Evolutionary conservation across 2,113 vertebrate genomes (phyloP).

Genomic region (Spea multiplicata): DNA sequence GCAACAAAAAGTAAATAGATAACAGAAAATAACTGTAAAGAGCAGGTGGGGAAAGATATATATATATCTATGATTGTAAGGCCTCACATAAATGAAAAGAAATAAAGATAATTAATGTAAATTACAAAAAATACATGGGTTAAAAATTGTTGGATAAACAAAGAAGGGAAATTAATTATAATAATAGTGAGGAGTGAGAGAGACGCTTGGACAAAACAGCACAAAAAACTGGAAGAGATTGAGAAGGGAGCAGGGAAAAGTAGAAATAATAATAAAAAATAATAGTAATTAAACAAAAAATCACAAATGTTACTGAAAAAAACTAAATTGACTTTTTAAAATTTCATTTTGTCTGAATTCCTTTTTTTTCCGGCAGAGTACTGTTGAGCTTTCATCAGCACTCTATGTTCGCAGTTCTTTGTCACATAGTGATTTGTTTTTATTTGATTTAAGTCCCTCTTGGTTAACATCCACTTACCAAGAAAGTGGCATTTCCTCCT

Average conservation of each 20-base stretch:
- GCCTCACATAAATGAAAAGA: slow-evolving; percentile 29
- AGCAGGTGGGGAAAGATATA: slow-evolving; percentile 50
- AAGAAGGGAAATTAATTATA: slow-evolving; percentile 41
- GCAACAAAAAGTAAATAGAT: slow-evolving; percentile 58
- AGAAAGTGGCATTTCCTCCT: slow-evolving; percentile 99
- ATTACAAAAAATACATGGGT: slow-evolving; percentile 30
- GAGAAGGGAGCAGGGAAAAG: slow-evolving; percentile 58
- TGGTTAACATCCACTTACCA: slow-evolving; percentile 99
- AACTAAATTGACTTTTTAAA: slow-evolving; percentile 78
- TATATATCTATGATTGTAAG: slow-evolving; percentile 50
- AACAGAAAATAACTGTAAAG: slow-evolving; percentile 52
- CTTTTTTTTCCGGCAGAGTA: slow-evolving; percentile 85
- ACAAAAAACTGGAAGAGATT: slow-evolving; percentile 75
- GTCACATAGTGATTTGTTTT: slow-evolving; percentile 83
- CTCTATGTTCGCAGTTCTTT: slow-evolving; percentile 78
- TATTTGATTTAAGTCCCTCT: slow-evolving; percentile 93
- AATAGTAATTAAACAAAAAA: slow-evolving; percentile 72
- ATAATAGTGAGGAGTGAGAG: slow-evolving; percentile 53
- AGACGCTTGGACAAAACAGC: slow-evolving; percentile 76
- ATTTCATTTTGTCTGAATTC: slow-evolving; percentile 77
- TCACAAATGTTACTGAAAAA: slow-evolving; percentile 97
- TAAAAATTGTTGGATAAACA: slow-evolving; percentile 49
- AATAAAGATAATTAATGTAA: slow-evolving; percentile 25
- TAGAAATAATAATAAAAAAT: slow-evolving; percentile 61
- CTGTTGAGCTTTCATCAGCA: slow-evolving; percentile 95